These are phyloP conservation scores for Acanthis flammea DNA, from an alignment of 2,797 vertebrate species.

Conservation along the genomic window DNA sequence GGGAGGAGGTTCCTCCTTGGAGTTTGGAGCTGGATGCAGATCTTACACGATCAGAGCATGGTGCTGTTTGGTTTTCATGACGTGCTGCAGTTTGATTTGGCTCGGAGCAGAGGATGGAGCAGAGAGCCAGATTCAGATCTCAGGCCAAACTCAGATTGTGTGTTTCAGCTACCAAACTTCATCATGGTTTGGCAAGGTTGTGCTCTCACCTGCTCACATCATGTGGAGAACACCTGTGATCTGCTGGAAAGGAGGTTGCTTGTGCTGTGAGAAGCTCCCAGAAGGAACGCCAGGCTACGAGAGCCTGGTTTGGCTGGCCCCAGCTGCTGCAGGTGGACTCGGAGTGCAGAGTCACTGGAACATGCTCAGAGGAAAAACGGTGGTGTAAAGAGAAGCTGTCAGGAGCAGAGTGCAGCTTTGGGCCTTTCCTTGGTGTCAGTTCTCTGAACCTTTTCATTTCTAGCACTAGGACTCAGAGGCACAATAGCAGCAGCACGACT, in stretches of 20 bases:
- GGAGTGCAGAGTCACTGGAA: neutral
- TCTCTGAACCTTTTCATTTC: neutral
- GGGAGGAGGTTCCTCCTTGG: neutral
- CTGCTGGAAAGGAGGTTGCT: neutral
- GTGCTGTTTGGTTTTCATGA: neutral
- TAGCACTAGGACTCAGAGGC: neutral
- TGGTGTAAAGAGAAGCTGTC: neutral
- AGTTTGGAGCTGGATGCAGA: neutral
- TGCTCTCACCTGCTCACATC: constrained; percentile 36
- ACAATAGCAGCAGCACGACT: neutral
- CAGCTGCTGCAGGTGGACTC: neutral
- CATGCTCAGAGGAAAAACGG: neutral
- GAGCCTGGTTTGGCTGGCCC: neutral
- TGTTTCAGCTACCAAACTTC: constrained; percentile 31
- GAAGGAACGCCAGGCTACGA: neutral
- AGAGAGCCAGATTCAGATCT: constrained; percentile 30
- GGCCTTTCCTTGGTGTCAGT: neutral
- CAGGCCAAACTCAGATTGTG: neutral
- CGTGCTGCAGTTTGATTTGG: constrained; percentile 5
- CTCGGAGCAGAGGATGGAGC: neutral
- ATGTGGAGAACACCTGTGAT: constrained; percentile 25
- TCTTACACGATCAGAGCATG: neutral
- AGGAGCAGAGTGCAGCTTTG: neutral
- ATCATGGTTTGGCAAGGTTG: neutral
- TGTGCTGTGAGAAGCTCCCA: neutral